Base-by-base conservation (phyloP, 35 echinoderm and acorn worm species). In the Anneissia japonica region DNA sequence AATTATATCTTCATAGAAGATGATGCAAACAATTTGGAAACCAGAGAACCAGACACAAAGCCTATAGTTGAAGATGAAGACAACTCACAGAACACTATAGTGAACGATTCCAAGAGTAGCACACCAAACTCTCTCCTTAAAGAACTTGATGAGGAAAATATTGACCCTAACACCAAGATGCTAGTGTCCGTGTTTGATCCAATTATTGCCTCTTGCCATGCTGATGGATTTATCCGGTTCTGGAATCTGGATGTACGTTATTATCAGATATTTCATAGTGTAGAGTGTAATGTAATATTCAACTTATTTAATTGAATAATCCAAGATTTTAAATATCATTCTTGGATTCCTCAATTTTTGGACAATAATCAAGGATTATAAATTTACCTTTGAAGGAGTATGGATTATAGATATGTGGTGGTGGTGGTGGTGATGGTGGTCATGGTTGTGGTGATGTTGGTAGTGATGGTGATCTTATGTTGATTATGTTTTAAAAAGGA, bases 191-290 rank as follows among this genome's bases (percentile, higher is more conserved):
- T 77, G 34, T 94, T 91, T 83, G 81, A 89, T 36, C 91, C 92
- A 51, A 35, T 98, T 38, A 40, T 94, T 19, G 79, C 93, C 31
- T 93, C 91, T 0, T 92, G 91, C 38, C 95, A 98, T 80, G 83
- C 89, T 26, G 95, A 98, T 43, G 75, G 85, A 14, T 87, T 88
- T 79, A 98, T 98, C 31, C 81, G 91, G 45, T 98, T 98, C 79
- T 98, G 95, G 95, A 91, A 87, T 82, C 80, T 93, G 86, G 86
- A 98, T 91, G 95, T 94, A 72, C 46, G 31, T 36, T 39, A 17
- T 11, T 9, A 81, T 34, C 34, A n/a, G n/a, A n/a, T n/a, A 43
- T 43, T 43, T 43, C 40, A 43, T 43, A 43, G 4, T 43, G 40
- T 6, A 43, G 40, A n/a, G n/a, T n/a, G n/a, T n/a, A n/a, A n/a